Base-by-base conservation (phyloP, 2,113 vertebrate species). In the Zosterops japonicus region DNA sequence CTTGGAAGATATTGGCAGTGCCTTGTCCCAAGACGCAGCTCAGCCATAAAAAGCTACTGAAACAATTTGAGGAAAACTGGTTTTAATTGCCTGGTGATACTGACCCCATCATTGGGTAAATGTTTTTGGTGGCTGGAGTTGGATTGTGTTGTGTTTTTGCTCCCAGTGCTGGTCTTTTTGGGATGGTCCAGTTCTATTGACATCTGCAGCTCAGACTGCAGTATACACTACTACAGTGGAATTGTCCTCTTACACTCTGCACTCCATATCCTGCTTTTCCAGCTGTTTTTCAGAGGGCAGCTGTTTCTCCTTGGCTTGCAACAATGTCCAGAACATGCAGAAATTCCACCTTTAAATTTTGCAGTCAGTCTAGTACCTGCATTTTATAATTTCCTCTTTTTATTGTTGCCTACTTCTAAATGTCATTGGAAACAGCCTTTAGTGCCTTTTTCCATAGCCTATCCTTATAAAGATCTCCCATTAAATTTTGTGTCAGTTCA, bases 401-500 rank as follows among this genome's bases (percentile, higher is more conserved):
- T 90, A 74, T 78, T 79, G 53, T 59, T 59, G 29, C 5, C 60
- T 72, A 39, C 21, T 85, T 94, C 59, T 46, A 72, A 88, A 85
- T 57, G 46, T 78, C 52, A 33, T 1, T 83, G 13, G 93, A 53
- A 93, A 36, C 24, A 78, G 64, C 19, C 41, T 59, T 89, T 72
- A 91, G 49, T 85, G n/a, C 49, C 46, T 89, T 46, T 84, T 89
- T 61, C 72, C 59, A 8, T 59, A 85, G 57, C 77, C 49, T 11
- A 3, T 46, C 53, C 63, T 76, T 89, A 61, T 47, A 87, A 87
- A 93, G 70, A 71, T 69, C 23, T 79, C 36, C 27, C 70, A 65
- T 93, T 82, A 91, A 87, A 42, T 91, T 87, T 96, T 60, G 44
- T 93, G 81, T 87, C 89, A 65, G 74, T 76, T 94, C 84, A 90